Percentiles rank a stretch among this genome's conserved stretches.
Conservation (phyloP, 1,140 invertebrate species). For the Eumeta japonica region DNA sequence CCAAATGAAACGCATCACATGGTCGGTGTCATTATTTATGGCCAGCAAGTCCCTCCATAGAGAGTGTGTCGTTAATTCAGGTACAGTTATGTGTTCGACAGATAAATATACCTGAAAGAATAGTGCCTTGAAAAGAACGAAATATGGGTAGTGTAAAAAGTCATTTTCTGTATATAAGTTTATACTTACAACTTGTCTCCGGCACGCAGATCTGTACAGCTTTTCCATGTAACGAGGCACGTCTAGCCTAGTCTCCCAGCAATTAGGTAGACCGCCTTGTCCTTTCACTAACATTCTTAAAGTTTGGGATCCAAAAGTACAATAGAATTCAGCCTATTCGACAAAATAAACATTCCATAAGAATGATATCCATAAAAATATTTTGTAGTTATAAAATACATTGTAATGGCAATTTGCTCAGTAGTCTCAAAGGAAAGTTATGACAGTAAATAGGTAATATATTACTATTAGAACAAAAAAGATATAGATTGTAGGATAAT, state of each 20-base stretch:
- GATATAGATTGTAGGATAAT: no score
- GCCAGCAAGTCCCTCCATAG: slow-evolving; percentile 37
- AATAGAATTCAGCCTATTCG: slow-evolving; percentile 29
- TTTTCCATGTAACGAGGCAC: slow-evolving; percentile 33
- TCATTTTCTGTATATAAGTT: neutral
- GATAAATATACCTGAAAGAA: slow-evolving; percentile 38
- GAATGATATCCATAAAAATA: no score
- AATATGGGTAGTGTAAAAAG: neutral
- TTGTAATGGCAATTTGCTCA: no score
- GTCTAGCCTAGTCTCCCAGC: slow-evolving; percentile 39
- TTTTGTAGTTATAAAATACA: no score
- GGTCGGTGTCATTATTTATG: slow-evolving; percentile 40
- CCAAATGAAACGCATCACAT: slow-evolving; percentile 44
- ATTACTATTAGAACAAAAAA: no score
- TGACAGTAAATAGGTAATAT: no score
- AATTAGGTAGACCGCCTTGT: slow-evolving; percentile 44
- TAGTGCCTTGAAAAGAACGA: neutral
- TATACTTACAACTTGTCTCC: slow-evolving; percentile 28
- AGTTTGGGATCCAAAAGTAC: slow-evolving; percentile 43
- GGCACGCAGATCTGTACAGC: slow-evolving; percentile 28
- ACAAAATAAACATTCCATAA: slow-evolving; percentile 6
- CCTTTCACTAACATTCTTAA: slow-evolving; percentile 39
- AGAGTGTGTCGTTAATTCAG: slow-evolving; percentile 40
- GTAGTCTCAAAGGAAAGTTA: no score
- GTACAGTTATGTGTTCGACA: slow-evolving; percentile 35